Base-by-base conservation (phyloP, 2,113 vertebrate genomes). In the Corydoras maculifer region DNA sequence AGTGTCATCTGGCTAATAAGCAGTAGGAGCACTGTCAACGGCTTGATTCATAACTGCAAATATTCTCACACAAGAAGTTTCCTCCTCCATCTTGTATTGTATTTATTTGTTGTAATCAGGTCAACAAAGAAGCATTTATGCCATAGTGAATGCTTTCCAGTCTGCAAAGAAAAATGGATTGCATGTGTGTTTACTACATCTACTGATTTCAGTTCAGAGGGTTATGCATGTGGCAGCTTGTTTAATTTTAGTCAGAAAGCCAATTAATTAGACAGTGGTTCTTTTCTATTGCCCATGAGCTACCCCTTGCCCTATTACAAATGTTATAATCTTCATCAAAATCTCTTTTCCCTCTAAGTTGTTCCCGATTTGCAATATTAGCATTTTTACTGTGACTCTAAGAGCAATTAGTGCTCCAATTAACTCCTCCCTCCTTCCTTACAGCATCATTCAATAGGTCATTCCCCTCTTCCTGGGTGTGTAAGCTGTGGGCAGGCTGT, bases 21-120 rank as follows among this genome's bases (percentile, higher is more conserved):
- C 9, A 30, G 50, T 57, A 59, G 69, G 57, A 60, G 54, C 50
- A 73, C 60, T 64, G 72, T 67, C 78, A 62, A 30, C 18, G 62
- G 72, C 70, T 65, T 71, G 60, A 83, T 83, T 86, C 80, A 81
- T 75, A 62, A 80, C 69, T 55, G 48, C 63, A 71, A 74, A 78
- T 76, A 76, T 78, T 78, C 35, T 43, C 74, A 81, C 30, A 70
- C 77, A 83, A 83, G 79, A 82, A 65, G 60, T 79, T 79, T 82
- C 77, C 74, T 84, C 80, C 69, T 64, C 54, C 72, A 70, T 69
- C 72, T 63, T 66, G 65, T 49, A 25, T 65, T 61, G 69, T 83
- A 84, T 87, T 84, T 86, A 88, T 88, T 89, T 87, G 81, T 83
- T 80, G 58, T 80, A 86, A 86, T 85, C 79, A 83, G 78, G 81